Conservation (phyloP, 2,888 invertebrate species). For the Drosophila falleni region DNA sequence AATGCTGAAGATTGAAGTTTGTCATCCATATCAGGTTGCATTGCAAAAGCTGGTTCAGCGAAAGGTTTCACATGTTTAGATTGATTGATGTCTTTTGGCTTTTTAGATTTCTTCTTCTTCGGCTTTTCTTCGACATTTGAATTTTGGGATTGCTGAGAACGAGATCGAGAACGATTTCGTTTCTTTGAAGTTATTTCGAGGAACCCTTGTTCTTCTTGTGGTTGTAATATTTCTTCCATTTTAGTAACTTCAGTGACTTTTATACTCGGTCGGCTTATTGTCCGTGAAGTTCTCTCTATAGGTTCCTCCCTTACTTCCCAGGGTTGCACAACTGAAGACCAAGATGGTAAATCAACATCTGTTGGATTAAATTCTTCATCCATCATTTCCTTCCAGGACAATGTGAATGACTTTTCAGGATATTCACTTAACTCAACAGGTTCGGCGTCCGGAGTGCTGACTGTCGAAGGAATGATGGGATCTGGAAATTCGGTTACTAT, state of each 20-base stretch:
- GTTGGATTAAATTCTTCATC: conserved; percentile 69
- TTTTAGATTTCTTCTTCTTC: conserved; percentile 84
- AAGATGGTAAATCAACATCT: conserved; percentile 57
- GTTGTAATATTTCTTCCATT: conserved; percentile 20
- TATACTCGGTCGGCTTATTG: conserved; percentile 70
- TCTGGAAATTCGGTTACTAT: conserved; percentile 59
- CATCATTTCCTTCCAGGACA: conserved; percentile 78
- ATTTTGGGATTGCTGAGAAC: conserved; percentile 84
- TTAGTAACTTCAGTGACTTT: conserved; percentile 68
- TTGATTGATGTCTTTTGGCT: conserved; percentile 47
- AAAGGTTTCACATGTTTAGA: neutral
- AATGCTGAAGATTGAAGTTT: neutral
- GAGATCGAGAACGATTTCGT: conserved; percentile 87
- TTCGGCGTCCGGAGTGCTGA: conserved; percentile 3
- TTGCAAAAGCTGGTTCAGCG: conserved; percentile 5
- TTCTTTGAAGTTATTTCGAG: conserved; percentile 86
- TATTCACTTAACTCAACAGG: conserved; percentile 20
- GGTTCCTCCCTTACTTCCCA: conserved; percentile 9
- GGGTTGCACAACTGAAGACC: conserved; percentile 70
- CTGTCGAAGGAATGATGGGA: conserved; percentile 43
- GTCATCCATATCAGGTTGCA: conserved; percentile 4
- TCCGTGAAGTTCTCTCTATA: conserved; percentile 67
- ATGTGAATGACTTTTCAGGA: conserved; percentile 31
- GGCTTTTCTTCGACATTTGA: conserved; percentile 83
- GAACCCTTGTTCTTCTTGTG: conserved; percentile 85